Conservation (phyloP, 1,140 invertebrate species). For the Drosophila mauritiana region DNA sequence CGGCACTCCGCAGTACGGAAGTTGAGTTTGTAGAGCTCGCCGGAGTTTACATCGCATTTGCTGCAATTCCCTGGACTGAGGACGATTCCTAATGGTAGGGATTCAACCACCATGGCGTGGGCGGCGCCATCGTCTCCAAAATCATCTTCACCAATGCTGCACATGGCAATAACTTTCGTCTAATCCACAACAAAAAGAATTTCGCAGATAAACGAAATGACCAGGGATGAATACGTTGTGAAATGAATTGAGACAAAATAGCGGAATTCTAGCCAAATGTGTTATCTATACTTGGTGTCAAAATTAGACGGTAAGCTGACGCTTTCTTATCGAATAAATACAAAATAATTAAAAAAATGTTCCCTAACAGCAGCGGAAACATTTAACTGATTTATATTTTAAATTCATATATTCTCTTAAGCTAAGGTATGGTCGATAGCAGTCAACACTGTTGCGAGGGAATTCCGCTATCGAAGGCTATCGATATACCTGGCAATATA, state of each 20-base stretch:
- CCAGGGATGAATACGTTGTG: conserved; percentile 3
- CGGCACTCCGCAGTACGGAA: conserved; percentile 69
- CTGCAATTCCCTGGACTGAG: conserved; percentile 52
- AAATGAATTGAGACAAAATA: background rate
- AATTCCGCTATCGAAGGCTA: conserved; percentile 1
- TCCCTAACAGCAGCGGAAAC: too few species aligned
- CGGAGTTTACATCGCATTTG: conserved; percentile 58
- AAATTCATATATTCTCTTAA: background rate
- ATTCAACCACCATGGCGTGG: conserved; percentile 62
- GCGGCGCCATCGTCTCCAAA: conserved; percentile 77
- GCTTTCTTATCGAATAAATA: too few species aligned
- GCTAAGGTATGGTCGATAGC: too few species aligned
- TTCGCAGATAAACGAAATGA: conserved; percentile 42
- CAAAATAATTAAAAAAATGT: background rate
- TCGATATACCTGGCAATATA: conserved; percentile 30
- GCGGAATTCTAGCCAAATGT: background rate
- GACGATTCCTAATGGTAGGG: conserved; percentile 4
- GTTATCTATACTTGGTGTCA: background rate
- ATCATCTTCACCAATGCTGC: conserved; percentile 82
- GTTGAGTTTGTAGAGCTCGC: conserved; percentile 63
- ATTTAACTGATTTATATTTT: too few species aligned
- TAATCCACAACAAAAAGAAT: conserved; percentile 1
- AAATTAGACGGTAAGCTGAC: background rate
- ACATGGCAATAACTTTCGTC: conserved; percentile 55
- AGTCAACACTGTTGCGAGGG: conserved; percentile 3